These are phyloP conservation scores for Drosophila histrio DNA, from an alignment of 2,888 invertebrate genomes.

Conservation along the genomic window DNA sequence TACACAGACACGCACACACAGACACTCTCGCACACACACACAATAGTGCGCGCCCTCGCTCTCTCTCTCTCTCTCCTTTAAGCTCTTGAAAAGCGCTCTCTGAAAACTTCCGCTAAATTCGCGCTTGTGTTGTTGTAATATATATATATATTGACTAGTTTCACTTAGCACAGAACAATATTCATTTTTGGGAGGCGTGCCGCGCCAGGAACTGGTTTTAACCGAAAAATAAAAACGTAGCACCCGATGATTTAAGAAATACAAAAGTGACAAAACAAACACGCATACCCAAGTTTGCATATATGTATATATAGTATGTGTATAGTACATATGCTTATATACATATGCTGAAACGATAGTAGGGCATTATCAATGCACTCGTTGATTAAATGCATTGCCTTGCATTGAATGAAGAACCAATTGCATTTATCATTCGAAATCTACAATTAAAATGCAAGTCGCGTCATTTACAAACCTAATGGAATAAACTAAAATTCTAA, in stretches of 20 bases:
- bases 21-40: background rate
- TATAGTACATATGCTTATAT: background rate
- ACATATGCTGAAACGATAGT: slow-evolving; percentile 14
- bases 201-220: slow-evolving; percentile 48
- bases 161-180: slow-evolving; percentile 21
- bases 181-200: slow-evolving; percentile 43
- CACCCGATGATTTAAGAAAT: slow-evolving; percentile 33
- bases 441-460: slow-evolving; percentile 9
- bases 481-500: slow-evolving; percentile 21
- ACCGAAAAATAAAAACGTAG: slow-evolving; percentile 32
- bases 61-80: slow-evolving; percentile 3
- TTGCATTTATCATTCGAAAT: slow-evolving; percentile 8
- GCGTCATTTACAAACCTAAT: slow-evolving; percentile 32
- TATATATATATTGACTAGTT: slow-evolving; percentile 22
- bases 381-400: slow-evolving; percentile 11
- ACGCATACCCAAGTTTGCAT: slow-evolving; percentile 2
- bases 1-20: background rate
- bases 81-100: slow-evolving; percentile 16
- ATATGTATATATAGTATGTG: background rate
- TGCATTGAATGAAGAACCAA: slow-evolving; percentile 15
- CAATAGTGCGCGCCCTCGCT: background rate
- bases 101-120: slow-evolving; percentile 16
- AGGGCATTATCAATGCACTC: slow-evolving; percentile 13
- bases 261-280: slow-evolving; percentile 31
- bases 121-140: slow-evolving; percentile 18